Base-by-base conservation (phyloP, 1,140 invertebrate species). In the Piezodorus guildinii region DNA sequence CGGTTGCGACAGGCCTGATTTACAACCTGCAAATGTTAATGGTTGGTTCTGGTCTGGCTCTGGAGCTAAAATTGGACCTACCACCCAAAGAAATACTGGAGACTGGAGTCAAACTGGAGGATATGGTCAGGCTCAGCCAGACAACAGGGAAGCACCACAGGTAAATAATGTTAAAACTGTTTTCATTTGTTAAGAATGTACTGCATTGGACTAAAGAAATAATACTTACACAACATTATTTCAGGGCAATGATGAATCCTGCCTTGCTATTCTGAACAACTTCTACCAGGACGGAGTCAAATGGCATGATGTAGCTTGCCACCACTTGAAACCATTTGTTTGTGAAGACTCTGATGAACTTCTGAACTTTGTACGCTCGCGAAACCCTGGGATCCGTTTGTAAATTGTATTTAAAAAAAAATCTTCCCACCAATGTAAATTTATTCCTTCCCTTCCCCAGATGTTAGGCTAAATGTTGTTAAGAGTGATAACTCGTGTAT, bases 11-110 rank as follows among this genome's bases (percentile, higher is more conserved):
- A 79, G 90, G 62, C 78, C 87, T 27, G 91, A 93, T 73, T 78
- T 93, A 64, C 87, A 92, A 76, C 91, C 91, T 0, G 84, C 86
- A 61, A 90, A 93, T 71, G 79, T 91, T 44, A 93, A 93, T 75
- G 91, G 91, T 65, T 93, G 90, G 90, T 94, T 94, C 82, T 94
- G 90, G 90, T 90, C 88, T 17, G 91, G 90, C 64, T 91, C 88
- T 1, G 89, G 89, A 10, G 89, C 85, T 52, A 91, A 92, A 76
- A 90, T 94, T 68, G 89, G 90, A 51, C 83, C 90, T 44, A 92
- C 89, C 21, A 90, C 85, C 27, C 87, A 91, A 73, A 80, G 89
- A 62, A 91, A 91, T 74, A 84, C 87, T 44, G 90, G 90, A 15
- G 90, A 91, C 72, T 94, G 91, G 91, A 90, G 87, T 68, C 77